phyloP scores from a whole-genome alignment of 2,888 invertebrate species.

The Apotomis betuletana region DNA sequence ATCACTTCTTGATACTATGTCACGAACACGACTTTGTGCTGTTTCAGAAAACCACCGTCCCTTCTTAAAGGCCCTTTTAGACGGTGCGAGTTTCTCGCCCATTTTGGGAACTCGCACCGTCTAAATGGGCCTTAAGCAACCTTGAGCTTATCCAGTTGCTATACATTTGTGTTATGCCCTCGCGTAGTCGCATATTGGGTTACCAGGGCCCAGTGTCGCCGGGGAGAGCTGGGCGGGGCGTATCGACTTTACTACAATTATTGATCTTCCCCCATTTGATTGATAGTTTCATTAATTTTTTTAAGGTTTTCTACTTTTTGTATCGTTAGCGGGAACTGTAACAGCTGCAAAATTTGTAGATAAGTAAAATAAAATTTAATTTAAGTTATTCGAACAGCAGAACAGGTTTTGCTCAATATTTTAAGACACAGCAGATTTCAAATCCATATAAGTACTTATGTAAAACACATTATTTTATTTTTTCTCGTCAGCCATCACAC shows the following conservation, averaged over 20 bases:
- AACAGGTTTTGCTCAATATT: not conserved
- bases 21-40: too few relatives aligned
- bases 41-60: not conserved
- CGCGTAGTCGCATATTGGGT: slow-evolving; percentile 73
- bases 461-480: too few relatives aligned
- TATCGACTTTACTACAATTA: slow-evolving; percentile 64
- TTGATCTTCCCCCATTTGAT: slow-evolving; percentile 65
- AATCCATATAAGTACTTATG: too few relatives aligned
- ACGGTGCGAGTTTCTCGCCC: too few relatives aligned
- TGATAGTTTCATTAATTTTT: slow-evolving; percentile 55
- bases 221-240: slow-evolving; percentile 60
- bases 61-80: too few relatives aligned
- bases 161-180: slow-evolving; percentile 57
- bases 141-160: slow-evolving; percentile 52
- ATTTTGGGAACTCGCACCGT: too few relatives aligned
- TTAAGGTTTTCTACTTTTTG: slow-evolving; percentile 24
- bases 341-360: slow-evolving; percentile 25
- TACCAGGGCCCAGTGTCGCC: slow-evolving; percentile 71
- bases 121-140: too few relatives aligned
- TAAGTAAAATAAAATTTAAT: not conserved
- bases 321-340: slow-evolving; percentile 9
- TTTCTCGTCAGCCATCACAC: too few relatives aligned
- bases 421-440: too few relatives aligned
- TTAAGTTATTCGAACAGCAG: not conserved
- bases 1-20: too few relatives aligned